phyloP scores from a whole-genome alignment of 2,888 invertebrate species.

The Caenorhabditis sp. region DNA sequence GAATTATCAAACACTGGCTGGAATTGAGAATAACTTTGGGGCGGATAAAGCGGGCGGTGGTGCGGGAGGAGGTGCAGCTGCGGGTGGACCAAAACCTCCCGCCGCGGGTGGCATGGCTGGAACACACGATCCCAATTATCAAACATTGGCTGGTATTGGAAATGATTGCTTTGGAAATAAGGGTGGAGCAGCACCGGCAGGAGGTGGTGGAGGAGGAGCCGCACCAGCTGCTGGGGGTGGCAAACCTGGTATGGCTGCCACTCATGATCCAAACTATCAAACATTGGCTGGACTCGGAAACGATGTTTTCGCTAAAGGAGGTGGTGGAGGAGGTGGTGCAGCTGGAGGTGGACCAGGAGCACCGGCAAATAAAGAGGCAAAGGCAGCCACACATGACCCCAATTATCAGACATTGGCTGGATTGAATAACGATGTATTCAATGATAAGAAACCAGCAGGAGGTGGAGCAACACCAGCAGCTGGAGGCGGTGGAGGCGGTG shows the following conservation, averaged over 20 bases:
- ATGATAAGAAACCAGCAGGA: neutral
- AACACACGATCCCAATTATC: slow-evolving; percentile 21
- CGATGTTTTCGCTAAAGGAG: neutral
- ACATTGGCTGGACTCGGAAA: neutral
- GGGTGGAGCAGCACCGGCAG: neutral
- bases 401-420: neutral
- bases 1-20: slow-evolving; percentile 28
- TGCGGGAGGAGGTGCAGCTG: slow-evolving; percentile 1
- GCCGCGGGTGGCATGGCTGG: neutral
- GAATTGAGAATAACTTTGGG: slow-evolving; percentile 9
- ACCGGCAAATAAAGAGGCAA: slow-evolving; percentile 5
- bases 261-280: neutral
- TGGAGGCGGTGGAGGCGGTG: slow-evolving; percentile 1
- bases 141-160: slow-evolving; percentile 20
- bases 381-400: neutral
- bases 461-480: neutral
- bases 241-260: neutral
- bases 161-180: neutral
- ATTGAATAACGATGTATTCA: neutral
- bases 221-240: neutral
- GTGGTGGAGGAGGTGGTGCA: neutral
- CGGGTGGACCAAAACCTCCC: neutral
- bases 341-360: slow-evolving; percentile 10
- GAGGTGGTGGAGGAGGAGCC: neutral
- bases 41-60: slow-evolving; percentile 8